Evolutionary conservation across 2,113 vertebrate species (phyloP).

Genomic region (Gadus chalcogrammus): DNA sequence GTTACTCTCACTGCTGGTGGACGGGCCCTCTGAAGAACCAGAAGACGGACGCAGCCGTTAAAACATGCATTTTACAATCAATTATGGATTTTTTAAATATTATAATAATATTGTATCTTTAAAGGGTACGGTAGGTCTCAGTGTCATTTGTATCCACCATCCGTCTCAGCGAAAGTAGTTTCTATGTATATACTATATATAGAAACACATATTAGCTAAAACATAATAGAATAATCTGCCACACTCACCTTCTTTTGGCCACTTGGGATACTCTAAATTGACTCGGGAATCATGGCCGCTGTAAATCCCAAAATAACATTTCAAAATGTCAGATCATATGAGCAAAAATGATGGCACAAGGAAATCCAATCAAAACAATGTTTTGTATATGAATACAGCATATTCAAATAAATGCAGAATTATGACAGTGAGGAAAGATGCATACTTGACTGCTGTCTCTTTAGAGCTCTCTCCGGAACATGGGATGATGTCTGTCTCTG

Average conservation of each 20-base stretch:
- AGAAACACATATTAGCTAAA: background rate
- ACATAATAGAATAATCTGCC: background rate
- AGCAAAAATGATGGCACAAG: background rate
- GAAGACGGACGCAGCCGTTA: too few species aligned
- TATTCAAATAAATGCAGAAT: background rate
- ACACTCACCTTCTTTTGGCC: slow-evolving; percentile 87
- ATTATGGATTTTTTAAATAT: too few species aligned
- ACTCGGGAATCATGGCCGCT: slow-evolving; percentile 80
- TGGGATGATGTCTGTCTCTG: slow-evolving; percentile 92
- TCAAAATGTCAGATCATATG: background rate
- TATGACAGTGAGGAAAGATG: background rate
- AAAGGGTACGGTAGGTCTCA: background rate
- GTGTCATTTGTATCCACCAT: background rate
- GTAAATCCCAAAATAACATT: slow-evolving; percentile 23
- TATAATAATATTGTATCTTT: background rate
- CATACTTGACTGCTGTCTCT: slow-evolving; percentile 47
- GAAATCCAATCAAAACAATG: background rate
- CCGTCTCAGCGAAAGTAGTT: too few species aligned
- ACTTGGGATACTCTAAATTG: slow-evolving; percentile 85
- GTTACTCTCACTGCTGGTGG: slow-evolving; percentile 89
- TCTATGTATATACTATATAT: too few species aligned
- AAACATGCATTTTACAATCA: too few species aligned
- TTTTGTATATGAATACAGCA: background rate
- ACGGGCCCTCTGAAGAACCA: slow-evolving; percentile 83
- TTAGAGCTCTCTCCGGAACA: slow-evolving; percentile 82